Percentiles rank a stretch among this genome's conserved stretches.
Evolutionary conservation across 2,888 invertebrate species (phyloP).

Genomic region (Drosophila quinaria): DNA sequence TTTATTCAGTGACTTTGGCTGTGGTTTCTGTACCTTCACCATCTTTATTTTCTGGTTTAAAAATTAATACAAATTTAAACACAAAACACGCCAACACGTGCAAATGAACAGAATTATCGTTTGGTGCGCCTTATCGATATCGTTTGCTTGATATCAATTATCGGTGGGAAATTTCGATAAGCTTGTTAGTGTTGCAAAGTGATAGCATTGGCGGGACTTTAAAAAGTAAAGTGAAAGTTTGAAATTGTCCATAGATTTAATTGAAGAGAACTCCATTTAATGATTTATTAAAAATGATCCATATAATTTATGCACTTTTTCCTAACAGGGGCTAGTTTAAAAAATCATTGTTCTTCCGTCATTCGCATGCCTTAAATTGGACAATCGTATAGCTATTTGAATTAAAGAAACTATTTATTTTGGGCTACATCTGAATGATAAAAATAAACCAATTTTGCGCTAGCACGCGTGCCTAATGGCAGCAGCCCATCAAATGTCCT

Average conservation of each 20-base stretch:
- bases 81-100: conserved; percentile 61
- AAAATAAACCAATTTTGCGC: conserved; percentile 54
- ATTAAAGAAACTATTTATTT: conserved; percentile 20
- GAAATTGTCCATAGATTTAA: background rate
- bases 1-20: conserved; percentile 63
- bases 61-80: conserved; percentile 38
- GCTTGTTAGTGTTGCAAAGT: conserved; percentile 37
- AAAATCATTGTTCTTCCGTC: background rate
- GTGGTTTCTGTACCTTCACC: conserved; percentile 72
- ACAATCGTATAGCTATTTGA: conserved; percentile 15
- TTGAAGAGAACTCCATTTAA: too few relatives aligned
- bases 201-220: conserved; percentile 1
- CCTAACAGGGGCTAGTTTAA: too few relatives aligned
- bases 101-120: conserved; percentile 32
- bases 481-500: conserved; percentile 48
- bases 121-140: conserved; percentile 11
- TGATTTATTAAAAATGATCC: background rate
- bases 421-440: conserved; percentile 35
- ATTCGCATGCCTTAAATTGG: background rate
- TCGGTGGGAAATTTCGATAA: conserved; percentile 14
- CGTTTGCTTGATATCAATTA: background rate
- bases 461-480: conserved; percentile 63
- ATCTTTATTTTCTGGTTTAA: conserved; percentile 36
- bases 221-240: background rate
- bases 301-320: background rate